Conservation (phyloP, 2,888 invertebrate genomes). For the Trypoxylon attenuatum region DNA sequence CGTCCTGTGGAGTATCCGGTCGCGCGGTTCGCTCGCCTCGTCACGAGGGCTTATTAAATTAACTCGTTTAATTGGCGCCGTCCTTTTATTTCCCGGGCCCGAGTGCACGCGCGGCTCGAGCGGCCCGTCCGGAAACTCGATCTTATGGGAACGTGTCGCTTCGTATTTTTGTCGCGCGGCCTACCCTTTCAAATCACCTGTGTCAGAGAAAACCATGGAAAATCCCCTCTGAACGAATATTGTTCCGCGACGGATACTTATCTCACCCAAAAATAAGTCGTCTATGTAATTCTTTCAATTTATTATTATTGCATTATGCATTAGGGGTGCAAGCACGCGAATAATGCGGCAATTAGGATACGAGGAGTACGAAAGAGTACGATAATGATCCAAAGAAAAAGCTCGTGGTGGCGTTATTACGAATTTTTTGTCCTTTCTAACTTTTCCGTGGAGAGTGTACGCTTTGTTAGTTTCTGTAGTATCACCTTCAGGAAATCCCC, state of each 20-base stretch:
- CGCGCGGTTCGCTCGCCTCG: constrained; percentile 15
- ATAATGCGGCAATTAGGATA: too few relatives aligned
- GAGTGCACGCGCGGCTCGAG: constrained; percentile 10
- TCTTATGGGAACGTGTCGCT: constrained; percentile 48
- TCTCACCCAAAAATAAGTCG: too few relatives aligned
- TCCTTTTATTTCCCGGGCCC: constrained; percentile 45
- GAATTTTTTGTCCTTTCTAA: neutral
- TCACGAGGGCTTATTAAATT: constrained; percentile 62
- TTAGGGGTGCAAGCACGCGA: too few relatives aligned
- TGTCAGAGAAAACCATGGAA: too few relatives aligned
- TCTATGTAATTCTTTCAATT: too few relatives aligned
- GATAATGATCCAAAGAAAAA: too few relatives aligned
- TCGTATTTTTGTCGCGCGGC: constrained; percentile 11
- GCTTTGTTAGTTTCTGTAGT: neutral
- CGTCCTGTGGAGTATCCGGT: constrained; percentile 12
- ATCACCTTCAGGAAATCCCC: neutral
- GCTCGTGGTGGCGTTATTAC: neutral
- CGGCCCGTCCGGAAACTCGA: constrained; percentile 50
- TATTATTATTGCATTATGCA: too few relatives aligned
- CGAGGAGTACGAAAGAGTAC: too few relatives aligned
- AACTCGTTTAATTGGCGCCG: constrained; percentile 64
- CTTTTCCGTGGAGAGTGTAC: neutral
- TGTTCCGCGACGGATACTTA: too few relatives aligned
- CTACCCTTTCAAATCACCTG: constrained; percentile 1
- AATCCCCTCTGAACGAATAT: too few relatives aligned